Percentiles rank a stretch among this genome's conserved stretches.
phyloP scores from a whole-genome alignment of 2,797 vertebrate genomes.

The Sebastes diploproa region DNA sequence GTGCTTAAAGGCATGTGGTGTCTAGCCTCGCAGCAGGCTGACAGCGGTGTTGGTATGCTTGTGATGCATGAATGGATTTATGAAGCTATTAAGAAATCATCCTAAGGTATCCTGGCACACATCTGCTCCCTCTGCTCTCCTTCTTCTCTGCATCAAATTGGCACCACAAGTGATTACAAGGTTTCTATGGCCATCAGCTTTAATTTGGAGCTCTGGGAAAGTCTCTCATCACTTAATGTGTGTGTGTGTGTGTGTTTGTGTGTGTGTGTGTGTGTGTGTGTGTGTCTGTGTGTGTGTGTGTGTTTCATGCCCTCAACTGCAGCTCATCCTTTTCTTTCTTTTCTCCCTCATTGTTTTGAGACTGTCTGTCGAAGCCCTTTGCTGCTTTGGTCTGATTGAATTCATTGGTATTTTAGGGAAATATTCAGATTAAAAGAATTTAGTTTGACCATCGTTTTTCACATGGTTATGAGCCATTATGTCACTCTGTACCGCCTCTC shows the following conservation, averaged over 20 bases:
- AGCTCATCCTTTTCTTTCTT: conserved; percentile 19
- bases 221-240: conserved; percentile 40
- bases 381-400: background rate
- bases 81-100: conserved; percentile 77
- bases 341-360: conserved; percentile 25
- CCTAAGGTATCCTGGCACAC: conserved; percentile 72
- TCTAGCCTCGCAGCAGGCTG: conserved; percentile 33
- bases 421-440: conserved; percentile 18
- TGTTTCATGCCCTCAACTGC: conserved; percentile 47
- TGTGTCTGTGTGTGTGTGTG: conserved; percentile 8
- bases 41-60: conserved; percentile 44
- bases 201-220: conserved; percentile 76
- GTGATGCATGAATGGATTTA: conserved; percentile 74
- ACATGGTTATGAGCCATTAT: background rate
- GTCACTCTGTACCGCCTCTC: background rate
- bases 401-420: background rate
- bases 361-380: background rate
- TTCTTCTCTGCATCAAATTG: conserved; percentile 66
- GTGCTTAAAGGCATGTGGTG: conserved; percentile 50
- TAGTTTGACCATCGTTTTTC: background rate
- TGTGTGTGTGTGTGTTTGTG: background rate
- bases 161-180: conserved; percentile 75
- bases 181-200: conserved; percentile 74
- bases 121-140: conserved; percentile 67
- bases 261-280: background rate